Percentiles rank a stretch among this genome's conserved stretches.
phyloP scores from a whole-genome alignment of 2,888 invertebrate genomes.

The Seira sanloemensis region DNA sequence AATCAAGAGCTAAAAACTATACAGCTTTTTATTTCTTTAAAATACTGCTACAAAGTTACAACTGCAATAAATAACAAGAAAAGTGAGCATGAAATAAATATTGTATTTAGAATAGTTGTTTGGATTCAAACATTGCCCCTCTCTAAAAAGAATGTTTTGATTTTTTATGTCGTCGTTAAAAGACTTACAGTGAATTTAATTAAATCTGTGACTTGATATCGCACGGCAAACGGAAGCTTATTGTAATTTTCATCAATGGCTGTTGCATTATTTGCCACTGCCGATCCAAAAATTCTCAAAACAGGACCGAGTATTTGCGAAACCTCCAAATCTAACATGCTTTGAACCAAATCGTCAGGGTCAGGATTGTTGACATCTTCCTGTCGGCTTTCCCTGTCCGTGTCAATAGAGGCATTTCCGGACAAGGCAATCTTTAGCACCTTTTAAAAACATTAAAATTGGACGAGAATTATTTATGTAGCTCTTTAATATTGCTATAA shows the following conservation, averaged over 20 bases:
- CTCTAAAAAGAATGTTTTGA: no score
- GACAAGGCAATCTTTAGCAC: slow-evolving; percentile 16
- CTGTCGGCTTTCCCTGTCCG: slow-evolving; percentile 24
- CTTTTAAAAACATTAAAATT: neutral
- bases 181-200: slow-evolving; percentile 34
- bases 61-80: no score
- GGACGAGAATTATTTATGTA: no score
- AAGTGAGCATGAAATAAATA: no score
- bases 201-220: slow-evolving; percentile 45
- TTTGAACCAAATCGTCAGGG: slow-evolving; percentile 16
- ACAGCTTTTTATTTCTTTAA: no score
- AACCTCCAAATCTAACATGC: slow-evolving; percentile 37
- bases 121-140: no score
- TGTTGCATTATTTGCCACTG: slow-evolving; percentile 43
- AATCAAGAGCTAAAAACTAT: no score
- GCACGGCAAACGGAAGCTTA: slow-evolving; percentile 28
- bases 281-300: slow-evolving; percentile 30
- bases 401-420: neutral
- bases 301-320: slow-evolving; percentile 40
- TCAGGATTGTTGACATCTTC: neutral
- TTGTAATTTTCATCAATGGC: slow-evolving; percentile 54
- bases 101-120: no score
- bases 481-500: neutral
- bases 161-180: slow-evolving; percentile 15
- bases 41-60: no score